phyloP scores from a whole-genome alignment of 2,888 invertebrate species.

The Pyralis farinalis region DNA sequence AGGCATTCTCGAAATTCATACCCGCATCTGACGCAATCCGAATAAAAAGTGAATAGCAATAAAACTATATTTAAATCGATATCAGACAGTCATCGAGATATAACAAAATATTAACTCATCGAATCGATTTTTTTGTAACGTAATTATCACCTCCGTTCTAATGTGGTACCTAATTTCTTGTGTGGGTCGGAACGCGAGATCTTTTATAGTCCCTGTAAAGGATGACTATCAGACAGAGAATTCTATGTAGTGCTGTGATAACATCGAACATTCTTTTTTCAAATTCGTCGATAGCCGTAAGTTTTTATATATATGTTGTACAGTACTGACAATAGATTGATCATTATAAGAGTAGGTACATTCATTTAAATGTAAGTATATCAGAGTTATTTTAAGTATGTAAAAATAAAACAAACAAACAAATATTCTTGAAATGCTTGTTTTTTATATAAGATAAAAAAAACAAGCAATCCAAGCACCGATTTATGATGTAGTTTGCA shows the following conservation, averaged over 20 bases:
- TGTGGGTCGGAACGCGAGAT: slow-evolving; percentile 62
- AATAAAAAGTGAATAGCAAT: slow-evolving; percentile 22
- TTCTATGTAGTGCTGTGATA: slow-evolving; percentile 9
- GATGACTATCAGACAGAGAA: slow-evolving; percentile 44
- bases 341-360: no score
- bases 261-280: no score
- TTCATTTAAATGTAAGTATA: no score
- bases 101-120: slow-evolving; percentile 71
- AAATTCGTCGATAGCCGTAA: no score
- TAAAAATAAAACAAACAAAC: no score
- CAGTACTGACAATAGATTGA: no score
- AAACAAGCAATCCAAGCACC: no score
- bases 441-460: no score
- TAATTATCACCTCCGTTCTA: slow-evolving; percentile 78
- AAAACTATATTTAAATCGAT: slow-evolving; percentile 46
- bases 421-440: no score
- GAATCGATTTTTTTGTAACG: slow-evolving; percentile 67
- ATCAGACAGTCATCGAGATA: slow-evolving; percentile 52
- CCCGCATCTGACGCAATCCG: not conserved
- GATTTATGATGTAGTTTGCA: no score
- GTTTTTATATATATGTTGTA: no score
- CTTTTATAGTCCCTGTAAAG: slow-evolving; percentile 63
- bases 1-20: not conserved
- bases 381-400: no score
- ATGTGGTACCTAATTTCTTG: slow-evolving; percentile 75